Conservation (phyloP, 35 echinoderm and acorn worm genomes). For the Eucidaris tribuloides region DNA sequence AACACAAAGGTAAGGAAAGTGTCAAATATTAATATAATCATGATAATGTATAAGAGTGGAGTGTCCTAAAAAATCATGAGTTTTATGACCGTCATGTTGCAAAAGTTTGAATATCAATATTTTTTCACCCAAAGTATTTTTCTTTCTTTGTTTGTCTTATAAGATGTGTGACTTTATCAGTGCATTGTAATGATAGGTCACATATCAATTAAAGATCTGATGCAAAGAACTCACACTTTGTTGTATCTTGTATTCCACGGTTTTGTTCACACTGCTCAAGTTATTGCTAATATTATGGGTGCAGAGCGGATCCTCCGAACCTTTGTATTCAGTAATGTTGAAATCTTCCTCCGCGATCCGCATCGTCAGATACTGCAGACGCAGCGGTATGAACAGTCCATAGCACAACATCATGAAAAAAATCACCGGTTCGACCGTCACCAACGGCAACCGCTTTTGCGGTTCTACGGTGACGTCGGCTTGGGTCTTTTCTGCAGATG, state of each 20-base stretch:
- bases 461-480: background rate
- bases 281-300: background rate
- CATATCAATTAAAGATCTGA: no score
- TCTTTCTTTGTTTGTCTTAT: no score
- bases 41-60: no score
- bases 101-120: background rate
- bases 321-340: background rate
- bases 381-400: slow-evolving; percentile 17
- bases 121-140: no score
- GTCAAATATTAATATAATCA: no score
- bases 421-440: slow-evolving; percentile 24
- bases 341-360: slow-evolving; percentile 14
- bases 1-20: no score
- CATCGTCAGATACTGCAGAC: slow-evolving; percentile 23
- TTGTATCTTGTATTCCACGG: background rate
- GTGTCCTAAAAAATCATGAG: background rate
- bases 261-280: background rate
- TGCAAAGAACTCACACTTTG: no score
- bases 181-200: no score
- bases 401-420: slow-evolving; percentile 43
- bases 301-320: background rate
- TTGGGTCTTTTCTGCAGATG: background rate
- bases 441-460: background rate
- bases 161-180: no score
- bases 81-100: no score